phyloP scores from a whole-genome alignment of 2,888 invertebrate species.

The Cheilosia urbana region DNA sequence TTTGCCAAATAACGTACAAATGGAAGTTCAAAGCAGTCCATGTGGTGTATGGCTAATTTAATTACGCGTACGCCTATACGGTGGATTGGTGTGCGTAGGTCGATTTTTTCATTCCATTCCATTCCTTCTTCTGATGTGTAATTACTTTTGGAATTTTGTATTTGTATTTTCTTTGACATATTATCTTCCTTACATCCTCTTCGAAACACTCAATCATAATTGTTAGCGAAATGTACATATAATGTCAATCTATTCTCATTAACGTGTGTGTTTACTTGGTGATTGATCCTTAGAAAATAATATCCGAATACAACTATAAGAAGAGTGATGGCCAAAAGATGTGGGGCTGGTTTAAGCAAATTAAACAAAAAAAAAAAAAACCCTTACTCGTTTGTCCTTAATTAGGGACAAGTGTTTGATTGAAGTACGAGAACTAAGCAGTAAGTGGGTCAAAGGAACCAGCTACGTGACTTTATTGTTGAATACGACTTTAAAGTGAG shows the following conservation, averaged over 20 bases:
- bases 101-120: conserved; percentile 22
- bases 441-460: neutral
- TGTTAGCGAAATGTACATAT: neutral
- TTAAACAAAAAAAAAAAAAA: too few species aligned
- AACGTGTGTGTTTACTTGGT: conserved; percentile 25
- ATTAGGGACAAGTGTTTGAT: conserved; percentile 33
- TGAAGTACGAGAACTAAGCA: neutral
- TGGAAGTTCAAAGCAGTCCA: conserved; percentile 25
- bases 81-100: conserved; percentile 3
- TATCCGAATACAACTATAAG: neutral
- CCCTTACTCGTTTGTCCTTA: conserved; percentile 6
- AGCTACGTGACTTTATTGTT: conserved; percentile 40
- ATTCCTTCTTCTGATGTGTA: conserved; percentile 5
- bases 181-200: neutral
- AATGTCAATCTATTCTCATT: conserved; percentile 45
- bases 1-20: conserved; percentile 20
- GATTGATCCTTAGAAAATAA: conserved; percentile 30
- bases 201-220: conserved; percentile 36
- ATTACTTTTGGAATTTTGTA: conserved; percentile 5
- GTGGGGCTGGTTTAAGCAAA: neutral
- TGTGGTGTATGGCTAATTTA: conserved; percentile 46
- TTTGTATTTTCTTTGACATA: conserved; percentile 6
- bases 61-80: conserved; percentile 59
- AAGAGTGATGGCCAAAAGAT: neutral
- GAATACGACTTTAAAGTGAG: conserved; percentile 25